Conservation (phyloP, 2,113 vertebrate genomes). For the Salvelinus fontinalis region DNA sequence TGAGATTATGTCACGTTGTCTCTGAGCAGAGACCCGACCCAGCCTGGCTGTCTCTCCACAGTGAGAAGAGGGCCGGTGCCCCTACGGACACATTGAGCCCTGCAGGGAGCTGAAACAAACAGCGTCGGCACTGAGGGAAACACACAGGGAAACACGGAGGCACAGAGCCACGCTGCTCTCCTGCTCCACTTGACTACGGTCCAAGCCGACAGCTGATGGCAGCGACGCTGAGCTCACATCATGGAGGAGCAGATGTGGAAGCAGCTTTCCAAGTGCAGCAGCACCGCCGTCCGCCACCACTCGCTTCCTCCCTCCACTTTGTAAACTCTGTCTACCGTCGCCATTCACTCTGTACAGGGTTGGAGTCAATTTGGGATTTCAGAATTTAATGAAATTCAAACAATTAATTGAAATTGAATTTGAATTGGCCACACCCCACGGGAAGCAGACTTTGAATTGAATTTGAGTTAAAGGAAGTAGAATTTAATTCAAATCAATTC, state of each 20-base stretch:
- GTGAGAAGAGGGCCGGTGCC: too few species aligned
- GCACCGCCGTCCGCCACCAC: not conserved
- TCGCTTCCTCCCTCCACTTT: not conserved
- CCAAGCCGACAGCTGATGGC: conserved; percentile 38
- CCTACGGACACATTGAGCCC: not conserved
- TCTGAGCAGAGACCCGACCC: too few species aligned
- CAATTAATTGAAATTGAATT: too few species aligned
- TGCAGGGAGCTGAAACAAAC: not conserved
- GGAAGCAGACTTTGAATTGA: too few species aligned
- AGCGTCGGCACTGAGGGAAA: not conserved
- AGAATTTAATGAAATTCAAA: too few species aligned
- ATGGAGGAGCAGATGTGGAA: conserved; percentile 20
- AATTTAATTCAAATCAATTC: too few species aligned
- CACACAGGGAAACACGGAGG: not conserved
- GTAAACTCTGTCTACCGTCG: conserved; percentile 3
- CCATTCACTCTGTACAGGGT: not conserved
- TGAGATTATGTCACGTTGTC: too few species aligned
- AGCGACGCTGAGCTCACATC: conserved; percentile 21
- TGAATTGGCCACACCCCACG: too few species aligned
- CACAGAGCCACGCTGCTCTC: not conserved
- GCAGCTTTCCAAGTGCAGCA: conserved; percentile 20
- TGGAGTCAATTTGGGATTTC: too few species aligned
- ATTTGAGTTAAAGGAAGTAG: too few species aligned
- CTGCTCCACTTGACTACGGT: conserved; percentile 25
- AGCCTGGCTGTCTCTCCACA: too few species aligned